Percentiles rank a stretch among this genome's conserved stretches.
These are phyloP conservation scores for Phenacoccus solenopsis DNA, from an alignment of 1,140 invertebrate genomes.

Conservation along the genomic window DNA sequence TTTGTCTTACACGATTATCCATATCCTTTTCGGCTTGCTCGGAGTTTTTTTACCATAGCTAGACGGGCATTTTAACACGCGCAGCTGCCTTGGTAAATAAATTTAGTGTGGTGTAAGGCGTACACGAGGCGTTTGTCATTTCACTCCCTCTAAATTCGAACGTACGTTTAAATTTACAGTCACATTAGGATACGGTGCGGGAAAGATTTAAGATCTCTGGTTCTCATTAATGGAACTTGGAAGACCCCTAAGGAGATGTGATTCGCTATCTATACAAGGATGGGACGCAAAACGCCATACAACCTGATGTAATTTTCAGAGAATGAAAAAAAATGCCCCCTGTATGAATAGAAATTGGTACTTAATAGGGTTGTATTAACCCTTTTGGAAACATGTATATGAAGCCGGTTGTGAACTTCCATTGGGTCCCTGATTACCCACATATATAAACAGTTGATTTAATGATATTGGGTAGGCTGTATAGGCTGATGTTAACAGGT, in stretches of 20 bases:
- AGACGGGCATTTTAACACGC: background rate
- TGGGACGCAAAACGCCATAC: background rate
- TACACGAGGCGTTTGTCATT: background rate
- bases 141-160: background rate
- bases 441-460: background rate
- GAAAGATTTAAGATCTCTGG: background rate
- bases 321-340: background rate
- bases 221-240: background rate
- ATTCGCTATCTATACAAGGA: background rate
- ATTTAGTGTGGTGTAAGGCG: background rate
- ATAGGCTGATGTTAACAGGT: background rate
- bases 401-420: background rate
- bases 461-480: background rate
- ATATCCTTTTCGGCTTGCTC: background rate
- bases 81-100: background rate
- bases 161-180: background rate
- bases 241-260: background rate
- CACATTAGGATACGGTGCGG: background rate
- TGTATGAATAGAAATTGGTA: background rate
- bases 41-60: background rate
- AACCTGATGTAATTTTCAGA: background rate
- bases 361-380: background rate
- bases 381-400: background rate
- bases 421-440: background rate
- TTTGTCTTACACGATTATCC: background rate